Conservation (phyloP, 2,888 invertebrate species). For the Caenorhabditis zanzibari region DNA sequence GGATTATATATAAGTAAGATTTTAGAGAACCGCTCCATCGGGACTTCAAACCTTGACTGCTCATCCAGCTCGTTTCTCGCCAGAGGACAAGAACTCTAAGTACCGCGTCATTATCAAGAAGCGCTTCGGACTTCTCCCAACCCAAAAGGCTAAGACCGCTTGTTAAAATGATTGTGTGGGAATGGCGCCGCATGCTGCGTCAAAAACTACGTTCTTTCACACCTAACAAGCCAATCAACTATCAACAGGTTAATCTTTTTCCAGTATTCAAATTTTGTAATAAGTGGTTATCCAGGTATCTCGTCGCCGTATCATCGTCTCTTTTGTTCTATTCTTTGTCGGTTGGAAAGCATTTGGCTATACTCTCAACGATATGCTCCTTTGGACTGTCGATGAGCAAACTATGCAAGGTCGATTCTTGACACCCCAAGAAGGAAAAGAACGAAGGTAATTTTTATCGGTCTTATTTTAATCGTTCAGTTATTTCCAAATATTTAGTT, state of each 20-base stretch:
- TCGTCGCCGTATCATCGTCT: conserved; percentile 76
- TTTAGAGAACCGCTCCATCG: conserved; percentile 89
- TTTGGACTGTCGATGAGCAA: conserved; percentile 75
- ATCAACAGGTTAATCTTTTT: conserved; percentile 68
- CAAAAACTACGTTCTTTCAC: conserved; percentile 75
- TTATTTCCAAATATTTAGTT: too few relatives aligned
- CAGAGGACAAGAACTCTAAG: conserved; percentile 94
- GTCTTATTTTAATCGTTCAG: neutral
- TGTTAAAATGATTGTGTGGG: conserved; percentile 78
- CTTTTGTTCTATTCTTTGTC: conserved; percentile 79
- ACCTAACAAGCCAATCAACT: conserved; percentile 71
- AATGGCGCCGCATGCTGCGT: conserved; percentile 75
- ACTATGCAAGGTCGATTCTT: conserved; percentile 73
- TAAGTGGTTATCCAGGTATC: conserved; percentile 70
- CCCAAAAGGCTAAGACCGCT: conserved; percentile 88
- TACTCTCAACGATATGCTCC: conserved; percentile 75
- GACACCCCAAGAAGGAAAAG: conserved; percentile 74
- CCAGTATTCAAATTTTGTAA: neutral
- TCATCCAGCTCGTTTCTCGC: conserved; percentile 96
- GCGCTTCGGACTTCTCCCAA: conserved; percentile 91
- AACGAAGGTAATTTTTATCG: conserved; percentile 60
- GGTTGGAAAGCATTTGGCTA: conserved; percentile 80
- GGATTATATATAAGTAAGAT: too few relatives aligned
- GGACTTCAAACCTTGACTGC: conserved; percentile 92
- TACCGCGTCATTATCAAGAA: conserved; percentile 93